These are phyloP conservation scores for Enteromius trimaculatus DNA, from an alignment of 2,797 vertebrate species.

Conservation along the genomic window DNA sequence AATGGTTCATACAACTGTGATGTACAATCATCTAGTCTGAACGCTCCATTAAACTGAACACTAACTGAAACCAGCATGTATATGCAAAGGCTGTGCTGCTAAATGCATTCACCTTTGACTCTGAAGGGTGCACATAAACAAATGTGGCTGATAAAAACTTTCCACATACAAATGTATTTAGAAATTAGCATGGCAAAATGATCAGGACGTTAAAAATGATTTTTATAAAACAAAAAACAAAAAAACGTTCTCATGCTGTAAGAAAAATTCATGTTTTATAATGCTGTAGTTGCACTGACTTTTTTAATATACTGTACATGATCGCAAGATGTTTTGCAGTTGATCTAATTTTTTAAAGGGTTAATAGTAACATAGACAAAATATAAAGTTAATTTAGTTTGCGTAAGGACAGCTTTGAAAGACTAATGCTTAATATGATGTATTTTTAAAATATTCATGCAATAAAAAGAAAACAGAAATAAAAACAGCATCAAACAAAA, in stretches of 20 bases:
- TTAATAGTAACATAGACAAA: too few relatives aligned
- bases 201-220: background rate
- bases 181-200: conserved; percentile 4
- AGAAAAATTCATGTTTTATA: background rate
- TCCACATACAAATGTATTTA: background rate
- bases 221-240: background rate
- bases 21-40: background rate
- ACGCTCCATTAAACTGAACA: background rate
- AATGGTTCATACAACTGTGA: background rate
- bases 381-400: background rate
- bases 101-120: conserved; percentile 25
- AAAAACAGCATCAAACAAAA: background rate
- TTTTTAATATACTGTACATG: background rate
- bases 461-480: background rate
- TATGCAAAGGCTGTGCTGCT: background rate
- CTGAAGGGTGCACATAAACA: conserved; percentile 6
- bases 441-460: background rate
- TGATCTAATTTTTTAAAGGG: too few relatives aligned
- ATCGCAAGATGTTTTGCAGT: background rate
- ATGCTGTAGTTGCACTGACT: background rate
- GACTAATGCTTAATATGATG: background rate
- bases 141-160: conserved; percentile 11
- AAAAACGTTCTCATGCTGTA: background rate
- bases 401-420: background rate
- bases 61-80: background rate